phyloP scores from a whole-genome alignment of 2,797 vertebrate species.

The Pangasius larnaudii region DNA sequence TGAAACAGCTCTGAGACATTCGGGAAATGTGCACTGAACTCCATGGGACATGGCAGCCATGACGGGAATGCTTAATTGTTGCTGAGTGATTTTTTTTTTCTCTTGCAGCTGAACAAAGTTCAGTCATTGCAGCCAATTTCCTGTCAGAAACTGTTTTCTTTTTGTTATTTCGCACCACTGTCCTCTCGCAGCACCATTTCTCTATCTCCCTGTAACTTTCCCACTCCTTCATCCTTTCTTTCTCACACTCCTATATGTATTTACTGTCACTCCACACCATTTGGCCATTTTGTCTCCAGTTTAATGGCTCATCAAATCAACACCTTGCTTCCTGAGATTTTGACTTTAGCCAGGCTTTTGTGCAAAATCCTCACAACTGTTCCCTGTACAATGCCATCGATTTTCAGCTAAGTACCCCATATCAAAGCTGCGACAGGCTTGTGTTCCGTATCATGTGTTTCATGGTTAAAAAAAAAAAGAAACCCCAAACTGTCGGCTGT shows the following conservation, averaged over 20 bases:
- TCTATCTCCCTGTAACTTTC: conserved; percentile 15
- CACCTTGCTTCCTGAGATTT: conserved; percentile 49
- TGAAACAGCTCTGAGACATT: conserved; percentile 51
- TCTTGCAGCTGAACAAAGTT: conserved; percentile 40
- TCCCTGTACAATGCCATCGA: conserved; percentile 44
- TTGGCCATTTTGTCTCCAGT: conserved; percentile 42
- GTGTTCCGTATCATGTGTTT: conserved; percentile 46
- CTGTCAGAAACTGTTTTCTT: conserved; percentile 50
- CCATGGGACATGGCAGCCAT: conserved; percentile 52
- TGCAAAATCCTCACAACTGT: conserved; percentile 43
- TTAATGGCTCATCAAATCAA: conserved; percentile 41
- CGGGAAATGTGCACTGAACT: conserved; percentile 48
- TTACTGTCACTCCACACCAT: conserved; percentile 40
- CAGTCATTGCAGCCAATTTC: conserved; percentile 50
- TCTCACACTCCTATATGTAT: conserved; percentile 34
- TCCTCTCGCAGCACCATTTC: conserved; percentile 28
- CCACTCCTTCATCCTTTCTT: conserved; percentile 19
- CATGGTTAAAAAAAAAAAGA: conserved; percentile 35
- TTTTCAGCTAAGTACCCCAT: conserved; percentile 55
- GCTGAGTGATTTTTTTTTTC: conserved; percentile 54
- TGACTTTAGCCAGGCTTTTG: conserved; percentile 54
- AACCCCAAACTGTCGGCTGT: conserved; percentile 55
- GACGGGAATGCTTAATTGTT: conserved; percentile 57
- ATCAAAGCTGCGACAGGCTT: conserved; percentile 53
- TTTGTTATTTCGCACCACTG: conserved; percentile 42